These are phyloP conservation scores for Petaurus breviceps DNA, from an alignment of 2,113 vertebrate genomes.

Conservation along the genomic window DNA sequence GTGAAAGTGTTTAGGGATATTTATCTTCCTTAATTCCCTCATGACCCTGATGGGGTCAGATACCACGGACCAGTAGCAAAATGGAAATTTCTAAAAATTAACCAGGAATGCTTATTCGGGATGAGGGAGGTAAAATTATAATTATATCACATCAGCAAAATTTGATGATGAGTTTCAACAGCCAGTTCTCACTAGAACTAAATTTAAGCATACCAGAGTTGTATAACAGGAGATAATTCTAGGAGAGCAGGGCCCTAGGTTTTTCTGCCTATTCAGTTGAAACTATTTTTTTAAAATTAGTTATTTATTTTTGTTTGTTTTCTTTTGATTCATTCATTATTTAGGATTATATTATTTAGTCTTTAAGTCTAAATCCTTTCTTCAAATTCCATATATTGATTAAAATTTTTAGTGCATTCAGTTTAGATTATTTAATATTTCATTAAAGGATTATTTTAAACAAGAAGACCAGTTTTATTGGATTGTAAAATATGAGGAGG, in stretches of 20 bases:
- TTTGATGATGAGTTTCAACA: not conserved
- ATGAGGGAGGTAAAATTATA: not conserved
- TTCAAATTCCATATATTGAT: not conserved
- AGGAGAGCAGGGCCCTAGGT: not conserved
- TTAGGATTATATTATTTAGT: not conserved
- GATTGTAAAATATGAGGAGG: not conserved
- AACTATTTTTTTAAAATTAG: too few relatives aligned
- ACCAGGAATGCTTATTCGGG: not conserved
- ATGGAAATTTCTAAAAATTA: not conserved
- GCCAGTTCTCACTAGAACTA: not conserved
- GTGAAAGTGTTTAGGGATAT: not conserved
- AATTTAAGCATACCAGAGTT: not conserved
- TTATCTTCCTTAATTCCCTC: not conserved
- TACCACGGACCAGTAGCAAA: not conserved
- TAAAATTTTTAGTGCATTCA: not conserved
- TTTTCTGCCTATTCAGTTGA: not conserved
- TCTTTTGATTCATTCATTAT: not conserved
- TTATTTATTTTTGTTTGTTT: not conserved
- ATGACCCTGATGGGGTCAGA: not conserved
- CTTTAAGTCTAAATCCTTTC: not conserved
- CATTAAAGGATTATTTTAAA: not conserved
- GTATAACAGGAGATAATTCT: not conserved
- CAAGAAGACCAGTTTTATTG: not conserved
- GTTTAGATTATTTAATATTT: not conserved
- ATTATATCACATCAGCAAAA: not conserved